Percentiles rank a stretch among this genome's conserved stretches.
phyloP scores from a whole-genome alignment of 1,140 invertebrate species.

The Temnothorax curvispinosus region DNA sequence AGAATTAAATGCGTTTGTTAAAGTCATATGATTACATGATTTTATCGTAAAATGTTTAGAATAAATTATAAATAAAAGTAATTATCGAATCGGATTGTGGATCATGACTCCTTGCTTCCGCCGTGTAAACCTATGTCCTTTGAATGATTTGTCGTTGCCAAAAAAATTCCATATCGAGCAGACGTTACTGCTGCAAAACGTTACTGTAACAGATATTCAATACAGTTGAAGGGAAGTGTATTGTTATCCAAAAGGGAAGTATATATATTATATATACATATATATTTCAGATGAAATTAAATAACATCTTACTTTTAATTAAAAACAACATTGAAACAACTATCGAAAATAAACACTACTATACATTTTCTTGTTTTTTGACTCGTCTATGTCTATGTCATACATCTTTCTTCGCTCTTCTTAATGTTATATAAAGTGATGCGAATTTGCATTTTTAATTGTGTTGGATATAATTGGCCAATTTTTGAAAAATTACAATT shows the following conservation, averaged over 20 bases:
- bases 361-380: not conserved
- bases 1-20: not conserved
- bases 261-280: not conserved
- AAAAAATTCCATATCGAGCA: constrained; percentile 77
- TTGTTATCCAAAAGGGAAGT: too few relatives aligned
- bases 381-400: not conserved
- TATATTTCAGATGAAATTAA: not conserved
- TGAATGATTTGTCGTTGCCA: constrained; percentile 57
- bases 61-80: not conserved
- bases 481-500: too few relatives aligned
- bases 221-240: not conserved
- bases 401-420: not conserved
- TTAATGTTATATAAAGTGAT: not conserved
- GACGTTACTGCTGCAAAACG: constrained; percentile 41
- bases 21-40: too few relatives aligned
- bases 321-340: not conserved
- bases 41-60: not conserved
- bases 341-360: not conserved
- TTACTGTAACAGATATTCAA: constrained; percentile 52
- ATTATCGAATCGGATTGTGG: constrained; percentile 38
- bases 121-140: not conserved
- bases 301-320: not conserved
- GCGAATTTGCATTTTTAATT: not conserved
- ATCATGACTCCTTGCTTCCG: not conserved
- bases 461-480: too few relatives aligned